Conservation (phyloP, 2,113 vertebrate genomes). For the Mungos mungo region DNA sequence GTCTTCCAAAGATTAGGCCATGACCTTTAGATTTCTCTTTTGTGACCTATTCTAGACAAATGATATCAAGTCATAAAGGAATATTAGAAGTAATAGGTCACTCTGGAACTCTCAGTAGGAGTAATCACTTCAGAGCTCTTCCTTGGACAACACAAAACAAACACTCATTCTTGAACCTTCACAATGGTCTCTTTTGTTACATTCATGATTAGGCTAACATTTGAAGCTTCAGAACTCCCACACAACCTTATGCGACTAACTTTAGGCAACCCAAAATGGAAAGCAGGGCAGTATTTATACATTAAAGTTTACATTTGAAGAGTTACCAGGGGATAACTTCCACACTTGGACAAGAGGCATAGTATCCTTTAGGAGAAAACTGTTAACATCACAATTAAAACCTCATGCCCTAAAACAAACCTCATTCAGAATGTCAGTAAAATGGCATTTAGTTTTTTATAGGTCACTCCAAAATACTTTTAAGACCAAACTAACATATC, state of each 20-base stretch:
- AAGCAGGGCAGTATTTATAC: background rate
- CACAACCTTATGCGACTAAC: background rate
- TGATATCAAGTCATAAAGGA: background rate
- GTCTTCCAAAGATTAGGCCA: constrained; percentile 2
- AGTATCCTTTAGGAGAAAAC: background rate
- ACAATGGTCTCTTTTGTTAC: constrained; percentile 2
- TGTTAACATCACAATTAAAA: background rate
- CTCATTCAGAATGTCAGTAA: constrained; percentile 11
- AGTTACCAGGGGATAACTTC: background rate
- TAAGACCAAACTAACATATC: constrained; percentile 16
- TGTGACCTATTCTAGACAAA: constrained; percentile 12
- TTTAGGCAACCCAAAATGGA: background rate
- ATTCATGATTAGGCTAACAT: background rate
- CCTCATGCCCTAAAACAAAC: background rate
- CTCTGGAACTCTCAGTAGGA: background rate
- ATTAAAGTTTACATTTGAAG: background rate
- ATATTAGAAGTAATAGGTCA: background rate
- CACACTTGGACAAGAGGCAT: background rate
- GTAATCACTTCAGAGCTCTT: background rate
- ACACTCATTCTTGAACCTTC: background rate
- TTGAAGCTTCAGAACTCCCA: background rate
- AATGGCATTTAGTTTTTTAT: constrained; percentile 17
- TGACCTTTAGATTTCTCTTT: background rate
- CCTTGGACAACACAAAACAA: background rate
- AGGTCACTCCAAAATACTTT: background rate